A percentile compares a stretch with the other conserved stretches of the same genome.
Conservation (phyloP, 2,888 invertebrate species). For the Bedellia somnulentella region DNA sequence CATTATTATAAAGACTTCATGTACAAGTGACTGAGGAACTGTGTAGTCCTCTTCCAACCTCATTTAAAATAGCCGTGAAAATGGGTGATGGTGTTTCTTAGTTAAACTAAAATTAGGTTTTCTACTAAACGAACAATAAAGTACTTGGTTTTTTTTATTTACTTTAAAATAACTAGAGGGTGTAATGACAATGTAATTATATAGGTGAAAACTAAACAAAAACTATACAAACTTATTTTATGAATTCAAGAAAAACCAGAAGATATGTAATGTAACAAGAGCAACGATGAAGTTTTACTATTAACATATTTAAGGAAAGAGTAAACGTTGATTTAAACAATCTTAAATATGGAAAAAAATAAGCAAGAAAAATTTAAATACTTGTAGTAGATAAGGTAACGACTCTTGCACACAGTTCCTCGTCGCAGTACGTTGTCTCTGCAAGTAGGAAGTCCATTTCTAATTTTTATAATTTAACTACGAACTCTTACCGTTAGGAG, state of each 20-base stretch:
- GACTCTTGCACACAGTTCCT: constrained; percentile 46
- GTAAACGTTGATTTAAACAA: background rate
- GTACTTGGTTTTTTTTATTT: too few species aligned
- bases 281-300: background rate
- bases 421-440: constrained; percentile 29
- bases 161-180: too few species aligned
- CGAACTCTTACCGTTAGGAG: too few species aligned
- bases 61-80: too few species aligned
- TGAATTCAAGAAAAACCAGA: background rate
- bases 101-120: too few species aligned
- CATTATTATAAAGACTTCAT: too few species aligned
- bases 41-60: too few species aligned
- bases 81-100: too few species aligned
- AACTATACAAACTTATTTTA: background rate
- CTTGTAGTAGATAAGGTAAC: constrained; percentile 38
- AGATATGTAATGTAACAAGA: background rate
- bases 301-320: background rate
- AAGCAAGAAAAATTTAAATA: constrained; percentile 14
- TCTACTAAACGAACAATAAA: too few species aligned
- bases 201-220: too few species aligned
- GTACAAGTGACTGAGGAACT: too few species aligned
- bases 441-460: constrained; percentile 14
- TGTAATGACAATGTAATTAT: too few species aligned
- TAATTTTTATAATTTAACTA: background rate
- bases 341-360: background rate